phyloP scores from a whole-genome alignment of 2,888 invertebrate species.

The Cryptocephalus moraei region DNA sequence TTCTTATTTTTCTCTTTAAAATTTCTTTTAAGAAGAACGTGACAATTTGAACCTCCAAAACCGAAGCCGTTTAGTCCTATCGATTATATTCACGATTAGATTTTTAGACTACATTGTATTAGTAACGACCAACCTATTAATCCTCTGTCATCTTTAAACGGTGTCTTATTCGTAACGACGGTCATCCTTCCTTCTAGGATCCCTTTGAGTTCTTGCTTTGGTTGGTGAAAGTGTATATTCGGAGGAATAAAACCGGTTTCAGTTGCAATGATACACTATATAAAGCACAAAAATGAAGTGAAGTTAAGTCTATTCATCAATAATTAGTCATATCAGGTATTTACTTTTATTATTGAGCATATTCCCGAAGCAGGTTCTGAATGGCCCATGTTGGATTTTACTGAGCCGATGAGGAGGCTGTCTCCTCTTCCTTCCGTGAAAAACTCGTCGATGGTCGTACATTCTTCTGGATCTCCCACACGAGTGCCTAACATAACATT shows the following conservation, averaged over 20 bases:
- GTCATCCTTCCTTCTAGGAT: conserved; percentile 51
- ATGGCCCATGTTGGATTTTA: no score
- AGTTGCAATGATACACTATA: conserved; percentile 46
- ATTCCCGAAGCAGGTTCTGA: conserved; percentile 79
- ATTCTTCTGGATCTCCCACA: no score
- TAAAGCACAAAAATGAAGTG: conserved; percentile 3
- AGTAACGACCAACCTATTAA: conserved; percentile 62
- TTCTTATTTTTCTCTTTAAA: no score
- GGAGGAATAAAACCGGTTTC: conserved; percentile 72
- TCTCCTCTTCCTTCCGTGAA: conserved; percentile 52
- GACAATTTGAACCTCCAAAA: no score
- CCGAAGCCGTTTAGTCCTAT: conserved; percentile 86
- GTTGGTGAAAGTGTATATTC: conserved; percentile 62
- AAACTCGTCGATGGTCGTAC: no score
- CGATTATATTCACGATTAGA: no score
- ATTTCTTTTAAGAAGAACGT: no score
- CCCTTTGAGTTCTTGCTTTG: conserved; percentile 45
- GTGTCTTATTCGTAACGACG: conserved; percentile 64
- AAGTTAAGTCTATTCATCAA: neutral
- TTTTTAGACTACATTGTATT: no score
- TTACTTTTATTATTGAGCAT: conserved; percentile 71
- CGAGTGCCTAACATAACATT: conserved; percentile 71
- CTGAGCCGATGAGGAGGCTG: conserved; percentile 77
- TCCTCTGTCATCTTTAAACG: conserved; percentile 54
- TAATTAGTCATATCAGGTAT: no score